Evolutionary conservation across 1,140 invertebrate species (phyloP).

Genomic region (Zaprionus capensis): DNA sequence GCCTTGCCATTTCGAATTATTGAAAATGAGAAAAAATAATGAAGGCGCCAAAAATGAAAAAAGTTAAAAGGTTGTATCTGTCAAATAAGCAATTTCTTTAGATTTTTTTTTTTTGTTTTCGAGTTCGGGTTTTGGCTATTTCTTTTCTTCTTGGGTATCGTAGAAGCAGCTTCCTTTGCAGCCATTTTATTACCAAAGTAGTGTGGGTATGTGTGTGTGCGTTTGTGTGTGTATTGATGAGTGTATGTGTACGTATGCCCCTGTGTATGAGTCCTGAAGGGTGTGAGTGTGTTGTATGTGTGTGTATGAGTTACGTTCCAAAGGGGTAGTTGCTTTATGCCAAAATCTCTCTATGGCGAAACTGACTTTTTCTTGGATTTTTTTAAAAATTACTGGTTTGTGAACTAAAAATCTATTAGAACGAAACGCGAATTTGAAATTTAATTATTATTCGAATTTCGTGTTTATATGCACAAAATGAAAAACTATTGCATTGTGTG

Average conservation of each 20-base stretch:
- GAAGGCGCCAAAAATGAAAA: conserved; percentile 67
- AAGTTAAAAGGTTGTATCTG: conserved; percentile 43
- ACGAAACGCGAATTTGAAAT: conserved; percentile 74
- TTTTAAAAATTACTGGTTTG: conserved; percentile 51
- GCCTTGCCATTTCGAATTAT: conserved; percentile 55
- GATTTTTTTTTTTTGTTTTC: conserved; percentile 9
- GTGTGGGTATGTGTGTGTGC: conserved; percentile 56
- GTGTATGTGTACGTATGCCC: conserved; percentile 51
- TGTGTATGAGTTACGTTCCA: conserved; percentile 55
- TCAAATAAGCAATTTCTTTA: conserved; percentile 13
- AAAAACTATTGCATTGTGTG: conserved; percentile 82
- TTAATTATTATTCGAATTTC: conserved; percentile 73
- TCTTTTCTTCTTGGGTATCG: conserved; percentile 82
- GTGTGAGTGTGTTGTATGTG: conserved; percentile 53
- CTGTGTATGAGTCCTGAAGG: conserved; percentile 54
- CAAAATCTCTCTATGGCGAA: conserved; percentile 67
- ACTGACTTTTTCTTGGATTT: conserved; percentile 59
- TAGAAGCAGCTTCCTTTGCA: conserved; percentile 82
- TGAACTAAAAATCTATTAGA: conserved; percentile 68
- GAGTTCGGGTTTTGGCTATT: conserved; percentile 64
- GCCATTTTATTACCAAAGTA: conserved; percentile 79
- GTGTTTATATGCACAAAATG: conserved; percentile 79
- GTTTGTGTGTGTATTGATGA: conserved; percentile 23
- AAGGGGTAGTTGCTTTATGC: conserved; percentile 73
- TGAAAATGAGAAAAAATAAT: conserved; percentile 77